Evolutionary conservation across 2,113 vertebrate genomes (phyloP).

Genomic region (Micronycteris hirsuta): DNA sequence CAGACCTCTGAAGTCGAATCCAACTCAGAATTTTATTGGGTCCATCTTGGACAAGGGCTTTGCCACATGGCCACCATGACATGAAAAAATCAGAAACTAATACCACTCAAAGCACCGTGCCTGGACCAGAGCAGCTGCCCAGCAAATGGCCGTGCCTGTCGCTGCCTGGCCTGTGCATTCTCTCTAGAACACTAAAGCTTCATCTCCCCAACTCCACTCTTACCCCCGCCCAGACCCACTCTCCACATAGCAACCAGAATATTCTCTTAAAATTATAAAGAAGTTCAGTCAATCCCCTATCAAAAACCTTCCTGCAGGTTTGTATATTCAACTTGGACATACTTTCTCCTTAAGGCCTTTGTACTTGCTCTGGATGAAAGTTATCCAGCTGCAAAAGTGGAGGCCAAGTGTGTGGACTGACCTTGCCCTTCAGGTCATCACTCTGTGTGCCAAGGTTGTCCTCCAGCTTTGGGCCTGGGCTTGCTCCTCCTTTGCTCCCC

Average conservation of each 20-base stretch:
- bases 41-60: not conserved
- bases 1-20: not conserved
- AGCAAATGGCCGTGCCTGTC: not conserved
- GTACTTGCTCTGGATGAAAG: not conserved
- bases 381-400: not conserved
- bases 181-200: not conserved
- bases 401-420: no score
- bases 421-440: not conserved
- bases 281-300: not conserved
- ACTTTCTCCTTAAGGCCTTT: not conserved
- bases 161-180: not conserved
- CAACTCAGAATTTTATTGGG: not conserved
- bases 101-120: accelerated
- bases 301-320: not conserved
- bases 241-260: not conserved
- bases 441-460: not conserved
- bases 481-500: not conserved
- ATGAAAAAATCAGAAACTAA: not conserved
- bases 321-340: not conserved
- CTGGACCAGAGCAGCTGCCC: not conserved
- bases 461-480: not conserved
- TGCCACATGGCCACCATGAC: accelerated
- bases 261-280: not conserved
- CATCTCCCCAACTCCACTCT: not conserved
- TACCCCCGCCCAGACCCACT: not conserved